A percentile compares a stretch with the other conserved stretches of the same genome.
Conservation (phyloP, 1,140 invertebrate species). For the Bemisia tabaci region DNA sequence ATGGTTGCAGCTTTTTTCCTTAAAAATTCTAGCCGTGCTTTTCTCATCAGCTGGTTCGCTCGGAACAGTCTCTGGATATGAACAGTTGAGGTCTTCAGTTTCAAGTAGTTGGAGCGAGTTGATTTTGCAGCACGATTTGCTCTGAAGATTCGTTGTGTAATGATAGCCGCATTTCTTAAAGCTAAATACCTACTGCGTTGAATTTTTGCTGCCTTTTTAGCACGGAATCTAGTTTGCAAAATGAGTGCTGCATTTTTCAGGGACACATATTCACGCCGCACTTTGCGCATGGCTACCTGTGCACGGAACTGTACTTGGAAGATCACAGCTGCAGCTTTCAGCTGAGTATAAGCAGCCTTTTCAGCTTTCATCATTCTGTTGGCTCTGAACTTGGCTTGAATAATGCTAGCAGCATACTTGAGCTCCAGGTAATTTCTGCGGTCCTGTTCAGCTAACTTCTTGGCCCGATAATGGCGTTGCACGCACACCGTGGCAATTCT, state of each 20-base stretch:
- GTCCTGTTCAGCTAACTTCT: slow-evolving; percentile 28
- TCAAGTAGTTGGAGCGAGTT: slow-evolving; percentile 1
- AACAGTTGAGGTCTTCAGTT: slow-evolving; percentile 27
- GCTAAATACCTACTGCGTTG: slow-evolving; percentile 21
- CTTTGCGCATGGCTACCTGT: slow-evolving; percentile 7
- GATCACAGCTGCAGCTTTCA: slow-evolving; percentile 27
- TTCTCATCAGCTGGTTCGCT: slow-evolving; percentile 29
- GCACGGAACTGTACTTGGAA: slow-evolving; percentile 36
- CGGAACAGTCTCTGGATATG: slow-evolving; percentile 34
- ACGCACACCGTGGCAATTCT: slow-evolving; percentile 28
- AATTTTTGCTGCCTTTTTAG: slow-evolving; percentile 29
- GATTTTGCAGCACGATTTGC: slow-evolving; percentile 16
- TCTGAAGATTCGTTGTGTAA: slow-evolving; percentile 33
- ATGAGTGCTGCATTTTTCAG: slow-evolving; percentile 11
- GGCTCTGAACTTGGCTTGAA: slow-evolving; percentile 36
- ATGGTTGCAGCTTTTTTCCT: slow-evolving; percentile 37
- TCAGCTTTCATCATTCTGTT: slow-evolving; percentile 26
- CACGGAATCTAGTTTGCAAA: slow-evolving; percentile 40
- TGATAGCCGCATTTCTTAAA: slow-evolving; percentile 20
- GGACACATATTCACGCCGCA: slow-evolving; percentile 1
- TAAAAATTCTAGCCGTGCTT: slow-evolving; percentile 16
- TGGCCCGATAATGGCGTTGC: slow-evolving; percentile 33
- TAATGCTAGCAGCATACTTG: slow-evolving; percentile 26
- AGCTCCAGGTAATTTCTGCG: slow-evolving; percentile 29
- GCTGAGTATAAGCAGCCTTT: slow-evolving; percentile 5